Evolutionary conservation across 2,113 vertebrate genomes (phyloP).

Genomic region (Phaethon lepturus): DNA sequence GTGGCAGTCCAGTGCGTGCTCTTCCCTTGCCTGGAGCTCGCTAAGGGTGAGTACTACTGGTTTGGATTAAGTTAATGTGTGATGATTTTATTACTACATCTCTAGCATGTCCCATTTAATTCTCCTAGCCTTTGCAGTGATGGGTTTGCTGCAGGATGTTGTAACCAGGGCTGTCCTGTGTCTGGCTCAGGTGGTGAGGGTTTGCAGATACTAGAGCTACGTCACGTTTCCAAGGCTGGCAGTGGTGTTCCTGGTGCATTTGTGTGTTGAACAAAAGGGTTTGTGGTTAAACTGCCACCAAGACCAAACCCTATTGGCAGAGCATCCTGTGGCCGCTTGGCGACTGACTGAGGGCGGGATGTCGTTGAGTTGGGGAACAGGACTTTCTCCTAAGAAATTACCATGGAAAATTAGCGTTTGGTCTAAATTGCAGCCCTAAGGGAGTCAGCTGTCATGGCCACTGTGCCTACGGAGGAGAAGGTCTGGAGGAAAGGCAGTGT

Average conservation of each 20-base stretch:
- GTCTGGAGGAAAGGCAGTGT: neutral
- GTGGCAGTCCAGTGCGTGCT: neutral
- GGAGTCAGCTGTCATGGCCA: no score
- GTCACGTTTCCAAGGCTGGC: neutral
- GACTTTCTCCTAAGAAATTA: neutral
- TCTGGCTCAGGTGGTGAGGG: neutral
- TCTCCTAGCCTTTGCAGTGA: neutral
- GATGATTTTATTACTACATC: neutral
- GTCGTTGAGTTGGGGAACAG: rapidly evolving
- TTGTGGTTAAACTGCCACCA: neutral
- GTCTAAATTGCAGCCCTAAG: neutral
- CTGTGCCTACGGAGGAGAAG: neutral
- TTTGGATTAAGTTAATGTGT: rapidly evolving
- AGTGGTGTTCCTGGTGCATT: neutral
- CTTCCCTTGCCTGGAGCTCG: neutral
- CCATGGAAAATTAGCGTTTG: neutral
- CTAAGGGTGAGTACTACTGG: neutral
- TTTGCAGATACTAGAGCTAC: neutral
- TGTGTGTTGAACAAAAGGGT: neutral
- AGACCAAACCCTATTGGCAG: neutral
- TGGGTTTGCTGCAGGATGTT: neutral
- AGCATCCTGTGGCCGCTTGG: neutral
- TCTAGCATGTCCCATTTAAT: neutral
- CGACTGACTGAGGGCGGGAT: neutral
- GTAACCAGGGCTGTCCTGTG: neutral